These are phyloP conservation scores for Carduelis carduelis DNA, from an alignment of 2,797 vertebrate genomes.

Conservation along the genomic window DNA sequence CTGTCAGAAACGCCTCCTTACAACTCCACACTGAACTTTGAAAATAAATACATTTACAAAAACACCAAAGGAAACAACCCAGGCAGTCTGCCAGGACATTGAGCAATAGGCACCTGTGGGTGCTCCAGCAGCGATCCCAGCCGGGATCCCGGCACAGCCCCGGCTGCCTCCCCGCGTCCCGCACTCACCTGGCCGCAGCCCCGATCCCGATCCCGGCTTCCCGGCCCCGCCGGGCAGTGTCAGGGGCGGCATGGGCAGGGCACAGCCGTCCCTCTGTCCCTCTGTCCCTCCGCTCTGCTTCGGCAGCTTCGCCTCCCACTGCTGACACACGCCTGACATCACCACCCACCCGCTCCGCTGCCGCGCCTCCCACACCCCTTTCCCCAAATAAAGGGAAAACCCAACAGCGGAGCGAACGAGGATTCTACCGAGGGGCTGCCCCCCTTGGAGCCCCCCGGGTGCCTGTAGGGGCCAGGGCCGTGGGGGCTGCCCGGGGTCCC, in stretches of 20 bases:
- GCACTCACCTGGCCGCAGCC: neutral
- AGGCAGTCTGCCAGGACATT: accelerated
- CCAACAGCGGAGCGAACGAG: accelerated
- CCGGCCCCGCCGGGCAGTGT: neutral
- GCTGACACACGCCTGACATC: constrained; percentile 81
- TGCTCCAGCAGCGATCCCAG: neutral
- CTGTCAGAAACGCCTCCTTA: neutral
- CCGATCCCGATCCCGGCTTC: neutral
- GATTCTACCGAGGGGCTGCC: neutral
- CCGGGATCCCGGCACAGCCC: neutral
- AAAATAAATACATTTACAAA: neutral
- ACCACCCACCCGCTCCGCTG: constrained; percentile 38
- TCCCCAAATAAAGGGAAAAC: neutral
- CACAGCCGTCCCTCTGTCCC: neutral
- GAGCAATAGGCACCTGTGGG: accelerated
- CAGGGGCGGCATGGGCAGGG: neutral
- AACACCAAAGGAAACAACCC: neutral
- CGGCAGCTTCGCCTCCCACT: constrained; percentile 74
- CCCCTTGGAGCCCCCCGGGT: neutral
- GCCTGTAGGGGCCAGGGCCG: accelerated
- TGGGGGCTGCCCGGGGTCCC: neutral
- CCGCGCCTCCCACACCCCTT: constrained; percentile 50
- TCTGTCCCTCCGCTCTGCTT: constrained; percentile 74
- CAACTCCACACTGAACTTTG: accelerated
- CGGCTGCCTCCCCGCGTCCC: neutral